phyloP scores from a whole-genome alignment of 2,888 invertebrate species.

The Meliscaeva auricollis region DNA sequence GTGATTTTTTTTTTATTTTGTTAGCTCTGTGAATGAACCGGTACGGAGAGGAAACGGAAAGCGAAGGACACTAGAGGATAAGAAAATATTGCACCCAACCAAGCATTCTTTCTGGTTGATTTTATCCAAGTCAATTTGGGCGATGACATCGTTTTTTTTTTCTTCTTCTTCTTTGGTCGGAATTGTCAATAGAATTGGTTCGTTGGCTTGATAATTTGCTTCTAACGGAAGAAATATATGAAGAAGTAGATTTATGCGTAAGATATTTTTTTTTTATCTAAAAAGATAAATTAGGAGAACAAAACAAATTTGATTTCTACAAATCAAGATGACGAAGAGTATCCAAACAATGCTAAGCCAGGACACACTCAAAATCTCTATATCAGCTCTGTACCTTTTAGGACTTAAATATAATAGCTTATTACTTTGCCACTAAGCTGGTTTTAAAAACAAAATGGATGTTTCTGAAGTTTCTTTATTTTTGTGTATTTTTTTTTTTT shows the following conservation, averaged over 20 bases:
- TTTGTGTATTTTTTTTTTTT: conserved; percentile 26
- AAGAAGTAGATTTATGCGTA: neutral
- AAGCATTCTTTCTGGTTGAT: conserved; percentile 61
- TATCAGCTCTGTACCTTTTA: neutral
- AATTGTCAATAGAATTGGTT: conserved; percentile 63
- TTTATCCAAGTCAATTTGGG: conserved; percentile 66
- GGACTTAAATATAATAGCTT: conserved; percentile 64
- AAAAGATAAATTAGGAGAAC: conserved; percentile 45
- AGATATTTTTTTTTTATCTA: conserved; percentile 36
- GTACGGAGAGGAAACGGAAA: neutral
- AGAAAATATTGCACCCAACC: conserved; percentile 46
- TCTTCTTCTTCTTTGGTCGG: conserved; percentile 14
- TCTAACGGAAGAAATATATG: neutral
- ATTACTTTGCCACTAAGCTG: conserved; percentile 61
- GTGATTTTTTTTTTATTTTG: neutral
- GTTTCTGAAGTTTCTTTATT: conserved; percentile 31
- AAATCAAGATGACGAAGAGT: conserved; percentile 13
- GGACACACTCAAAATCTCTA: neutral
- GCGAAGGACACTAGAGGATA: conserved; percentile 36
- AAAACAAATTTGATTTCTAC: conserved; percentile 30
- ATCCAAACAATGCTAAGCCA: neutral
- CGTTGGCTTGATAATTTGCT: conserved; percentile 32
- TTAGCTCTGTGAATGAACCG: neutral
- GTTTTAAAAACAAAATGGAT: conserved; percentile 43
- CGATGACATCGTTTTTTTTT: conserved; percentile 12